These are phyloP conservation scores for Sycobia sp. DNA, from an alignment of 1,140 invertebrate species.

Conservation along the genomic window DNA sequence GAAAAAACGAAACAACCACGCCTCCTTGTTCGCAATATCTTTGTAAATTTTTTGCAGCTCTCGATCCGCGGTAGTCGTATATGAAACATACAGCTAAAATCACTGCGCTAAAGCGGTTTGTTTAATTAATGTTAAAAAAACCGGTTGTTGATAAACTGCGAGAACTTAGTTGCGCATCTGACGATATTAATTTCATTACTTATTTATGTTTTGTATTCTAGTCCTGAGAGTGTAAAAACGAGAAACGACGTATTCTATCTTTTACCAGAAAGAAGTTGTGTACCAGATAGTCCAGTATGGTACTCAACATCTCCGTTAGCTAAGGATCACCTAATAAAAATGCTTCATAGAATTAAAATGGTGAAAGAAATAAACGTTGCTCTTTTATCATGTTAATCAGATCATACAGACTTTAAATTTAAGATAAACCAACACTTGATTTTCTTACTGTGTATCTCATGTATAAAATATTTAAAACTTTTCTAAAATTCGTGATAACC, in stretches of 20 bases:
- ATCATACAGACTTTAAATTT: not conserved
- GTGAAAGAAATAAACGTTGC: conserved; percentile 86
- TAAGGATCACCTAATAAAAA: conserved; percentile 82
- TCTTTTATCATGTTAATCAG: conserved; percentile 74
- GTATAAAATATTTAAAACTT: conserved; percentile 26
- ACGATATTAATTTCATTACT: no score
- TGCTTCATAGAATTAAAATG: conserved; percentile 89
- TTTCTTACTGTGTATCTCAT: conserved; percentile 1
- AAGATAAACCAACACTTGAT: not conserved
- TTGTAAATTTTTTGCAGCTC: no score
- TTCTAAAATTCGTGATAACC: not conserved
- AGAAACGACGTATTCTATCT: conserved; percentile 92
- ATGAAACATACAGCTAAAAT: no score
- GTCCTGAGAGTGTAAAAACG: conserved; percentile 90
- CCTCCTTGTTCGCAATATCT: no score
- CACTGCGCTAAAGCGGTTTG: no score
- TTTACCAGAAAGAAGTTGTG: conserved; percentile 87
- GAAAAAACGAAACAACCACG: no score
- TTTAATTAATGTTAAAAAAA: no score
- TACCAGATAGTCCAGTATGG: conserved; percentile 94
- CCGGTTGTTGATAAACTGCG: no score
- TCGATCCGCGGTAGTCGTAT: no score
- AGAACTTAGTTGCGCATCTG: no score
- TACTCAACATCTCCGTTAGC: conserved; percentile 85
- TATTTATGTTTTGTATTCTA: conserved; percentile 55